Evolutionary conservation across 2,888 invertebrate species (phyloP).

Genomic region (Erebia epiphron): DNA sequence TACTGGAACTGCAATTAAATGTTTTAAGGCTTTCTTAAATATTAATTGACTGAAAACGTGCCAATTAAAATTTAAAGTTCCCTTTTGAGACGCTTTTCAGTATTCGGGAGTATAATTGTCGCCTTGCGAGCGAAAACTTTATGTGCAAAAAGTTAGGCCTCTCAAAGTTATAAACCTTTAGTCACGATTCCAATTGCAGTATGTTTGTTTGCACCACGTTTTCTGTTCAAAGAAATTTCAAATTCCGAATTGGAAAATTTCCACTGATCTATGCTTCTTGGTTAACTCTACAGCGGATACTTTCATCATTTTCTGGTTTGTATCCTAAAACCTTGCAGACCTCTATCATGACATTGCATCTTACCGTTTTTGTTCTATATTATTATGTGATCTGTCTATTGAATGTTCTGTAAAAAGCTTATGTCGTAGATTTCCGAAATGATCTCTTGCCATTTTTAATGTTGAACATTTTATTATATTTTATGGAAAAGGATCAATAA

Average conservation of each 20-base stretch:
- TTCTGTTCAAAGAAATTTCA: slow-evolving; percentile 46
- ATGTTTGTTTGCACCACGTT: slow-evolving; percentile 64
- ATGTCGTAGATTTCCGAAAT: slow-evolving; percentile 65
- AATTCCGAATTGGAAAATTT: slow-evolving; percentile 44
- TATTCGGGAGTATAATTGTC: slow-evolving; percentile 42
- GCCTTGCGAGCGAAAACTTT: slow-evolving; percentile 55
- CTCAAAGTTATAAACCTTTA: slow-evolving; percentile 27
- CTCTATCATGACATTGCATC: slow-evolving; percentile 68
- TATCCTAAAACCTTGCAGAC: slow-evolving; percentile 66
- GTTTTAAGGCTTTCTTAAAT: not conserved
- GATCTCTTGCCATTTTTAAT: slow-evolving; percentile 16
- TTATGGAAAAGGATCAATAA: too few relatives aligned
- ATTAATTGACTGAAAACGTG: not conserved
- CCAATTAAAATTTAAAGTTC: slow-evolving; percentile 22
- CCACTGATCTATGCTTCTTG: slow-evolving; percentile 79
- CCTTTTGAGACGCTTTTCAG: slow-evolving; percentile 12
- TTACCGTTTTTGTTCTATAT: slow-evolving; percentile 52
- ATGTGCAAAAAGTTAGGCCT: slow-evolving; percentile 37
- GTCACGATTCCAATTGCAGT: slow-evolving; percentile 40
- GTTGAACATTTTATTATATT: not conserved
- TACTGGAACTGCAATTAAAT: slow-evolving; percentile 1
- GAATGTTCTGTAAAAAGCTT: slow-evolving; percentile 70
- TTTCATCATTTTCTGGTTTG: slow-evolving; percentile 74
- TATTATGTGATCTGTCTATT: slow-evolving; percentile 43
- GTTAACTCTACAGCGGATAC: slow-evolving; percentile 81